phyloP scores from a whole-genome alignment of 1,140 invertebrate genomes.

The Ceratitis capitata region DNA sequence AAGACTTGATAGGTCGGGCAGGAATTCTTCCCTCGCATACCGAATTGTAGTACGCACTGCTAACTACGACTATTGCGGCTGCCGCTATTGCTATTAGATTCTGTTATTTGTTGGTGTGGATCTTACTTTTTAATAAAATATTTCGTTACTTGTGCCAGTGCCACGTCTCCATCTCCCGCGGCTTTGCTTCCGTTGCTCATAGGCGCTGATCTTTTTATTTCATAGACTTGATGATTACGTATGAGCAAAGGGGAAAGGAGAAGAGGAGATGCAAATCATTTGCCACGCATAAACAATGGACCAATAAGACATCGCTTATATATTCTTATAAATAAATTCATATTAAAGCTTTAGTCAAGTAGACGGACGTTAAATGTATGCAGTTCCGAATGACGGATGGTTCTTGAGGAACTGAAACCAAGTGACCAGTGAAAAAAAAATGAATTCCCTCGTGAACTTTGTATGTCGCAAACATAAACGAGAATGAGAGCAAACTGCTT shows the following conservation, averaged over 20 bases:
- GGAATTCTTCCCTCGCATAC: no score
- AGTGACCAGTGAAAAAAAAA: no score
- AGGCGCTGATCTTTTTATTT: neutral
- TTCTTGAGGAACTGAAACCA: neutral
- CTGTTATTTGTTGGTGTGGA: neutral
- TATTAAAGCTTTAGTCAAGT: no score
- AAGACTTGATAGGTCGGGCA: no score
- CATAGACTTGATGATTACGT: neutral
- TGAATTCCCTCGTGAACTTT: neutral
- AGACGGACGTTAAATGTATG: no score
- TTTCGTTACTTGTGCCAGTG: neutral
- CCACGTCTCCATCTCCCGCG: slow-evolving; percentile 60
- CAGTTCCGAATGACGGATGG: neutral
- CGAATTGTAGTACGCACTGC: no score
- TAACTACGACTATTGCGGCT: no score
- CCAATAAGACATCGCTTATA: no score
- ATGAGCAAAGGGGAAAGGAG: neutral
- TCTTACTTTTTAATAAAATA: neutral
- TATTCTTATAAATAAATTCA: no score
- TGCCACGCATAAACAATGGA: neutral
- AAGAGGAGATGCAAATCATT: neutral
- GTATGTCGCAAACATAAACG: neutral
- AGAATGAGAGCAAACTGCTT: neutral
- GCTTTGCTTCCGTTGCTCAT: slow-evolving; percentile 60
- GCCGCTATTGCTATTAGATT: neutral